Evolutionary conservation across 2,888 invertebrate species (phyloP).

Genomic region (Pandemis cinnamomeana): DNA sequence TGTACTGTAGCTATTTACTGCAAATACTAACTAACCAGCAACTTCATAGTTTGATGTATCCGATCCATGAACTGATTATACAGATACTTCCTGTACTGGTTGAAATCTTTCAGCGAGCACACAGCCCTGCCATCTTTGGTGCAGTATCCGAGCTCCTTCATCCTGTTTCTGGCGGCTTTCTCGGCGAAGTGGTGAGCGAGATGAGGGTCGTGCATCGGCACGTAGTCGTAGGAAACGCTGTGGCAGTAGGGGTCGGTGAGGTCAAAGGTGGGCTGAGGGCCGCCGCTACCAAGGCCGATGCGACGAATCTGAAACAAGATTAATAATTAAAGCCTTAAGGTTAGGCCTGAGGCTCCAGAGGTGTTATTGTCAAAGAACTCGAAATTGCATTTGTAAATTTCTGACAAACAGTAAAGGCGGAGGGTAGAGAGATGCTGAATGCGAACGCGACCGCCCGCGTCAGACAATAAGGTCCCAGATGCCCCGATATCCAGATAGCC

Average conservation of each 20-base stretch:
- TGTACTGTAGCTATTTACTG: no score
- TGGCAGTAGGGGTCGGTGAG: slow-evolving; percentile 77
- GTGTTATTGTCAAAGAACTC: no score
- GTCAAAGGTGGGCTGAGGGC: slow-evolving; percentile 70
- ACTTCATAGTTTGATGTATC: slow-evolving; percentile 75
- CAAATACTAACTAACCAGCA: slow-evolving; percentile 59
- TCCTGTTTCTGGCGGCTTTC: slow-evolving; percentile 67
- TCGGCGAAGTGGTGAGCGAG: slow-evolving; percentile 80
- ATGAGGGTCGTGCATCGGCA: slow-evolving; percentile 85
- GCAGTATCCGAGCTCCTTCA: slow-evolving; percentile 82
- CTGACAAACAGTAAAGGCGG: no score
- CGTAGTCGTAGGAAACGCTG: slow-evolving; percentile 81
- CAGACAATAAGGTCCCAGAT: no score
- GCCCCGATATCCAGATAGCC: no score
- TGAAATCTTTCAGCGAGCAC: slow-evolving; percentile 86
- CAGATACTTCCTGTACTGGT: slow-evolving; percentile 85
- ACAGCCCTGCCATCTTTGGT: slow-evolving; percentile 85
- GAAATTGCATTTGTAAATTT: no score
- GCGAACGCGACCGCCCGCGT: no score
- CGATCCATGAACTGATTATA: slow-evolving; percentile 83
- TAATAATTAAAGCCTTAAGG: no score
- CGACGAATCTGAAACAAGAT: slow-evolving; percentile 65
- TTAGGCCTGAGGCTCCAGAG: no score
- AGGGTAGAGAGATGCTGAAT: no score
- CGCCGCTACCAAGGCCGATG: slow-evolving; percentile 64